Evolutionary conservation across 2,888 invertebrate genomes (phyloP), one percentile per base, ranked within the genome.

Genomic region (Papilio gigon): DNA sequence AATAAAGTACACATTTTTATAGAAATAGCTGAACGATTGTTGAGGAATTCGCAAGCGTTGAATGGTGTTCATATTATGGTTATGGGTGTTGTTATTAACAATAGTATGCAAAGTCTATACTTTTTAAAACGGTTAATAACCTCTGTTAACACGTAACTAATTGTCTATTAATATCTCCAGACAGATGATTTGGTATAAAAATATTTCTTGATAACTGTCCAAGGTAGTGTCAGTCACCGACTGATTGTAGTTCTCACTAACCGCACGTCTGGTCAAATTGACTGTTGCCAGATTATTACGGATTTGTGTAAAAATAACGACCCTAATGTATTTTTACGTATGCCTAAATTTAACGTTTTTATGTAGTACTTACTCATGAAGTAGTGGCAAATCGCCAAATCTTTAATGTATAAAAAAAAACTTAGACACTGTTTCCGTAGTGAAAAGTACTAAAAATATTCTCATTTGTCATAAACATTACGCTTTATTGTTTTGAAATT

Each of bases 351-450:
- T 74, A 75, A 71, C 22, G 11, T 68, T 70, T 65, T 65, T 60
- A 73, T 75, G 74, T 73, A 76, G 72, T 72, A 60, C 74, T 74
- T 76, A 79, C 78, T 63, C 77, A 77, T 76, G 73, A 71, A 22
- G 58, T 68, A 62, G 73, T 78, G 79, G 80, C 80, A 81, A 78
- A 78, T 75, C 84, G 84, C 83, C 83, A 85, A 79, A 80, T 80
- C 82, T 80, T 80, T 75, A 74, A 69, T 72, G 50, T 62, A 11
- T 58, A 50, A 12, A 53, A 12, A 14, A 25, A 27, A 50, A n/a
- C 6, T 50, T 50, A 53, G n/a, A 2, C 25, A 20, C 14, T 27
- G 27, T 50, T 50, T 27, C 27, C 5, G n/a, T 50, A 27, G 6
- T 27, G 27, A 2, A n/a, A 50, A 50, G 25, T 47, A 47, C 22